A percentile compares a stretch with the other conserved stretches of the same genome.
phyloP scores from a whole-genome alignment of 2,797 vertebrate genomes.

The Paramormyrops hopkinsi region DNA sequence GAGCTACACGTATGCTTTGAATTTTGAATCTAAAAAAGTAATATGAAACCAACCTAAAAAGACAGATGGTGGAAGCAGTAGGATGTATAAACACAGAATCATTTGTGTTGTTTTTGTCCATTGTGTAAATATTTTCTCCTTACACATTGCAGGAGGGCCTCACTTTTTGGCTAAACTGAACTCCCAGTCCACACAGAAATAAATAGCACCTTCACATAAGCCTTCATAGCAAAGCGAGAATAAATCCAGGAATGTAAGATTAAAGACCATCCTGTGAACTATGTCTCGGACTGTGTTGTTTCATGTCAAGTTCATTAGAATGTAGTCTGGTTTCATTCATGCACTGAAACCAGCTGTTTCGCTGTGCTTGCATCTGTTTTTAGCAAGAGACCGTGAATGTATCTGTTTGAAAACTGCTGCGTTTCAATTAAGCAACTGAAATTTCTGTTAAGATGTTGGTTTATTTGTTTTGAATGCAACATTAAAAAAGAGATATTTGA shows the following conservation, averaged over 20 bases:
- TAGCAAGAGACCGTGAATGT: constrained; percentile 23
- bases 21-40: not conserved
- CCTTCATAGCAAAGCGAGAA: constrained; percentile 24
- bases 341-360: constrained; percentile 40
- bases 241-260: constrained; percentile 24
- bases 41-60: not conserved
- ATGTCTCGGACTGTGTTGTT: not conserved
- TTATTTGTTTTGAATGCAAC: constrained; percentile 40
- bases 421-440: constrained; percentile 39
- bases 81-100: not conserved
- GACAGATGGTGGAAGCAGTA: not conserved
- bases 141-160: not conserved
- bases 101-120: not conserved
- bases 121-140: not conserved
- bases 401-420: constrained; percentile 55
- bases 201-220: constrained; percentile 24
- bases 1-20: not conserved
- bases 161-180: not conserved
- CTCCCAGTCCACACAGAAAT: not conserved
- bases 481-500: constrained; percentile 21
- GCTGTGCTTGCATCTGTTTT: constrained; percentile 12
- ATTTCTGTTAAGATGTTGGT: constrained; percentile 42
- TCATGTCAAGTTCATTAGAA: constrained; percentile 38
- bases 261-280: not conserved
- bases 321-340: constrained; percentile 36